Conservation (phyloP, 2,113 vertebrate species). For the Cinclus cinclus region DNA sequence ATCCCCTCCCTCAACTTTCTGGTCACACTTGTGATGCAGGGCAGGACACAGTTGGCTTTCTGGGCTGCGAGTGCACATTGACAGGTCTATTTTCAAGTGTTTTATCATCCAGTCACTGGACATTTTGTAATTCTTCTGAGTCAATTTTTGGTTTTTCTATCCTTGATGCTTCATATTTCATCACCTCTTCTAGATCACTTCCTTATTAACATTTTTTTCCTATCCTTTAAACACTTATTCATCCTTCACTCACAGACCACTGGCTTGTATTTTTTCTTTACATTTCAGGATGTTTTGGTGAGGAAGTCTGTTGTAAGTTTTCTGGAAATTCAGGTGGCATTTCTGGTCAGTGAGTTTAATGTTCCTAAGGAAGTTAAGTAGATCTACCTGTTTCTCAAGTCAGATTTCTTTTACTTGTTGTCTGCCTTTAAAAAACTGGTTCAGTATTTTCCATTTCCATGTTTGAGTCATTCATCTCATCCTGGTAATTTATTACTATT, state of each 20-base stretch:
- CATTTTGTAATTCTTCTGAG: neutral
- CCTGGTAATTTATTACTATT: neutral
- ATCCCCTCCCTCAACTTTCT: neutral
- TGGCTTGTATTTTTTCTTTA: neutral
- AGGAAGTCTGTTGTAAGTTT: neutral
- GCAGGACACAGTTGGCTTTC: neutral
- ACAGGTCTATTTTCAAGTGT: neutral
- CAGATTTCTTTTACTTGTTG: neutral
- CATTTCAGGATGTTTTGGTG: neutral
- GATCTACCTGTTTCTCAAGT: neutral
- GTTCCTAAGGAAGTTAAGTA: neutral
- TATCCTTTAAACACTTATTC: neutral
- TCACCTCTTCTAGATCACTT: neutral
- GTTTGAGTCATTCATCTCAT: neutral
- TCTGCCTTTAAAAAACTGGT: neutral
- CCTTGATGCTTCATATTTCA: neutral
- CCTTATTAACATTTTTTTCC: neutral
- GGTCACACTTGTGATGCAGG: neutral
- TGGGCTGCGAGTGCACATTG: neutral
- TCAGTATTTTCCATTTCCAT: neutral
- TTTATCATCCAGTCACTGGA: neutral
- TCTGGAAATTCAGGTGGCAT: neutral
- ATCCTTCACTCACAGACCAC: neutral
- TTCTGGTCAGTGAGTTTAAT: neutral
- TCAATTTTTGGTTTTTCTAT: neutral